Percentiles rank a stretch among this genome's conserved stretches.
These are phyloP conservation scores for Aricia agestis DNA, from an alignment of 1,140 invertebrate genomes.

Conservation along the genomic window DNA sequence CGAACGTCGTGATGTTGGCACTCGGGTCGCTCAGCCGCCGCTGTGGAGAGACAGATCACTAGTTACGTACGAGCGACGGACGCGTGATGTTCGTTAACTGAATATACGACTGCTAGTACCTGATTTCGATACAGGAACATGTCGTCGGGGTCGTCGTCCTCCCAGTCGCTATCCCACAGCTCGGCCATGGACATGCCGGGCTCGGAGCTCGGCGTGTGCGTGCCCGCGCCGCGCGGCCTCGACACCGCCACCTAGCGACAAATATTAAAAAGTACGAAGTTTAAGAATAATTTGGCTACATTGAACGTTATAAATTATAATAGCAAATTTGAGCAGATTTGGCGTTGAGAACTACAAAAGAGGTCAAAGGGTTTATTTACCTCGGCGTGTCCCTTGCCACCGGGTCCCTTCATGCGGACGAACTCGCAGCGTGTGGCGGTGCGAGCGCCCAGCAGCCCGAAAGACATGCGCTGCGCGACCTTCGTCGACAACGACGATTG, in stretches of 20 bases:
- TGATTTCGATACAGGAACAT: conserved; percentile 88
- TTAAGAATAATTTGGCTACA: too few species aligned
- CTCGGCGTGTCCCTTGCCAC: conserved; percentile 97
- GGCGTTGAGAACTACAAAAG: too few species aligned
- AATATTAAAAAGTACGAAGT: not conserved
- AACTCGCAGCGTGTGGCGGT: conserved; percentile 92
- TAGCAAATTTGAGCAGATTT: too few species aligned
- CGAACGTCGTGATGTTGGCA: conserved; percentile 93
- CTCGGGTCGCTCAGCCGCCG: conserved; percentile 95
- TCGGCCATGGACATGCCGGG: conserved; percentile 90
- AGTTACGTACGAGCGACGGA: not conserved
- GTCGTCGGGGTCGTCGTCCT: conserved; percentile 91
- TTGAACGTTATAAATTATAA: too few species aligned
- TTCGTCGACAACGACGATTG: conserved; percentile 95
- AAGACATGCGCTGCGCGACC: conserved; percentile 97
- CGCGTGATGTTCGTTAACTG: conserved; percentile 43
- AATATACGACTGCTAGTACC: conserved; percentile 56
- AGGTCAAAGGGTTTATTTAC: conserved; percentile 15
- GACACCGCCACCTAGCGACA: conserved; percentile 89
- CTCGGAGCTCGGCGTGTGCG: conserved; percentile 96
- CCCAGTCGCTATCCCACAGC: conserved; percentile 91
- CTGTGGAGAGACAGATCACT: conserved; percentile 67
- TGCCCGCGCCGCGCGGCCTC: conserved; percentile 91
- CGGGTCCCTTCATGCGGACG: conserved; percentile 97
- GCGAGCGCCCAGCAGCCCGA: conserved; percentile 87